Percentiles rank a stretch among this genome's conserved stretches.
phyloP scores from a whole-genome alignment of 2,888 invertebrate species.

The Lithodes maja region DNA sequence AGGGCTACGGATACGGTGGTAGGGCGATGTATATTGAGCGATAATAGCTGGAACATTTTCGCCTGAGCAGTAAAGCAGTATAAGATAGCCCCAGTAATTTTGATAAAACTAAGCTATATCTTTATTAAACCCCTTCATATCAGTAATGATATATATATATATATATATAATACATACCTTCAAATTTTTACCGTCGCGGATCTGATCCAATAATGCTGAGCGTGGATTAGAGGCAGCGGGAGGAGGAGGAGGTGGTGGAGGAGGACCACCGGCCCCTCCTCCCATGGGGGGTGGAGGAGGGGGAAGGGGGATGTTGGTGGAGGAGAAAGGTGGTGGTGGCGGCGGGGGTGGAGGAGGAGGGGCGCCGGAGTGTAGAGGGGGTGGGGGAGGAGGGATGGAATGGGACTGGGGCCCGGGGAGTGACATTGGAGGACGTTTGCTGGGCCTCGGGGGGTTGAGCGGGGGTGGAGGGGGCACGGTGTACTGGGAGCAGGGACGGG shows the following conservation, averaged over 20 bases:
- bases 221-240: neutral
- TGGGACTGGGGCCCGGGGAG: neutral
- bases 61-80: no score
- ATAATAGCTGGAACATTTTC: no score
- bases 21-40: no score
- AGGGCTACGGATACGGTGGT: no score
- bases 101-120: no score
- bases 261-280: no score
- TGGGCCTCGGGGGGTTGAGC: neutral
- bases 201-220: neutral
- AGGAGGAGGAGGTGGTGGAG: neutral
- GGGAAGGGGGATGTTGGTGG: neutral
- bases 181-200: neutral
- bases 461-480: neutral
- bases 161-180: slow-evolving; percentile 11
- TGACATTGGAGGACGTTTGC: no score
- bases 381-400: neutral
- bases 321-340: neutral
- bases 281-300: neutral
- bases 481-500: neutral
- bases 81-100: no score
- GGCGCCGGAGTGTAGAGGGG: no score
- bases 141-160: neutral
- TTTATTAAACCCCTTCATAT: no score
- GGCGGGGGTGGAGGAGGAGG: neutral